phyloP scores from a whole-genome alignment of 2,797 vertebrate species.

The Microtus agrestis region DNA sequence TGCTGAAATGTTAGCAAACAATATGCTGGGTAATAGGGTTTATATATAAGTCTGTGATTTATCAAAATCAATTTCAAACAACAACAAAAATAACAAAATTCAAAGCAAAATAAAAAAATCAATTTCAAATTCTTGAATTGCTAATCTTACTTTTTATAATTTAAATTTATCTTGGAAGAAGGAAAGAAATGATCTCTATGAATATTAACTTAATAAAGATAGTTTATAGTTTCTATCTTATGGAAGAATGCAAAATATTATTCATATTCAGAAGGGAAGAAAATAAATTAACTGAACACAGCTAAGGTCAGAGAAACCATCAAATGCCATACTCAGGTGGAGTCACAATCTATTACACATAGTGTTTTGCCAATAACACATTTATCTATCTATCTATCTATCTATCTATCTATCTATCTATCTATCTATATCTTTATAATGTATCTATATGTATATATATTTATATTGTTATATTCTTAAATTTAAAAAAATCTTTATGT shows the following conservation, averaged over 20 bases:
- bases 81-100: neutral
- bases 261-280: conserved; percentile 56
- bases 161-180: conserved; percentile 35
- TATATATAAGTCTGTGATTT: neutral
- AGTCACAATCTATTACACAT: neutral
- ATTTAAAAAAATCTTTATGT: conserved; percentile 20
- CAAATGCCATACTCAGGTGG: neutral
- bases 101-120: neutral
- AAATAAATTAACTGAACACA: conserved; percentile 39
- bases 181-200: conserved; percentile 26
- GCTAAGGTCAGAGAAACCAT: conserved; percentile 11
- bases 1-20: neutral
- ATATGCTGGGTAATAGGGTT: neutral
- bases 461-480: too few relatives aligned
- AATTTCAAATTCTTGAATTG: conserved; percentile 32
- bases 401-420: too few relatives aligned
- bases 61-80: conserved; percentile 36
- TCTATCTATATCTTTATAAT: neutral
- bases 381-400: too few relatives aligned
- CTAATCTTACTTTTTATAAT: conserved; percentile 19
- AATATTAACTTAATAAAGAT: conserved; percentile 22
- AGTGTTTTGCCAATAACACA: neutral
- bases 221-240: neutral
- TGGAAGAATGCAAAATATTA: neutral
- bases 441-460: neutral